Base-by-base conservation (phyloP, 2,797 vertebrate genomes). In the Coregonus sp. region DNA sequence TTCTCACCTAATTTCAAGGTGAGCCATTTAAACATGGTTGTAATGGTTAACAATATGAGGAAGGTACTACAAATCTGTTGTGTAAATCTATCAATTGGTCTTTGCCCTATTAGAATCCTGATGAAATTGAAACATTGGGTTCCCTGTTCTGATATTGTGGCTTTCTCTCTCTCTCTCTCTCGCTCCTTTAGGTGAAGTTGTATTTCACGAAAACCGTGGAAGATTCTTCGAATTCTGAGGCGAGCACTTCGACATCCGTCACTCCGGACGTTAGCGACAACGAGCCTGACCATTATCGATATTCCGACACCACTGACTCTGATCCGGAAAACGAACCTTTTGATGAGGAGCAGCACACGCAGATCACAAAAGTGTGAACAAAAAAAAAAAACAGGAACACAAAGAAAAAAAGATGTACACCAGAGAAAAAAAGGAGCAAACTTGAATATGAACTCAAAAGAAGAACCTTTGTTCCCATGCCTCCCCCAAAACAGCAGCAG, bases 1-100 rank as follows among this genome's bases (percentile, higher is more conserved):
- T 99, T 99, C 94, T 99, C 98, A 89, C 98, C 98, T 93, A 99
- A 99, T 96, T 99, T 99, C 94, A 99, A 98, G 96, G 98, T 99
- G 89, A 80, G 84, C 59, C 20, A 12, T 29, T 63, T 29, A 20
- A 63, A 63, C 6, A 25, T 20, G 20, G 7, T 59, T 59, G 54
- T 59, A 59, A n/a, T 20, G 59, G 7, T 63, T 25, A 25, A 47
- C 11, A 11, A 47, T 47, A 63, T 63, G 59, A 63, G 25, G 52
- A 56, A 18, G 9, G 9, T 25, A 47, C 40, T 47, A 11, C 40
- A 47, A 12, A 47, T 47, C 9, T 47, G 40, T 47, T 47, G 40
- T 47, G 40, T 47, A 47, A 47, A 47, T 47, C 40, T 47, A 7
- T 47, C 37, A 40, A 47, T 47, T 47, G 40, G 7, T 47, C 40